Base-by-base conservation (phyloP, 2,113 vertebrate genomes). In the Triplophysa rosa region DNA sequence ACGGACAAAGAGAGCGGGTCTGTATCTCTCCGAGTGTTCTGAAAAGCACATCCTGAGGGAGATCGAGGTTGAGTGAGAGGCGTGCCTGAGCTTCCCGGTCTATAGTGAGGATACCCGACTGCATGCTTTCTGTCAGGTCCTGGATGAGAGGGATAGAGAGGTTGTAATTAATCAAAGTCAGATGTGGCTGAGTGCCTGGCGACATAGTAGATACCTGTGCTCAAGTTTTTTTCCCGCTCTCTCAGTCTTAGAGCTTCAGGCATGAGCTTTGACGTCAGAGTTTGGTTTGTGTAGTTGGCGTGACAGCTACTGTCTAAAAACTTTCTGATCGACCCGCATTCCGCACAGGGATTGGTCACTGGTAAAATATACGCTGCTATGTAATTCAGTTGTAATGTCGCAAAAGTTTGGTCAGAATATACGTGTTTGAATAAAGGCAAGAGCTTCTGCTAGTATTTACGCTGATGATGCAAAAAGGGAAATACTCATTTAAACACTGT, bases 151-250 rank as follows among this genome's bases (percentile, higher is more conserved):
- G 93, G 95, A 95, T 94, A 92, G 93, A 93, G 92, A 91, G 93
- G 93, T 89, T 92, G 93, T 93, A 96, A 98, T 98, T 98, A 97
- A 98, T 98, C 96, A 98, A 97, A 97, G 96, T 98, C 96, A 98
- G 95, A 95, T 95, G 94, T 95, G 95, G 94, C 93, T 94, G 95
- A 95, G 94, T 85, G 95, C 95, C 94, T 94, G 90, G 93, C 96
- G 95, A 96, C 94, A 94, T 89, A 94, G 94, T 93, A 94, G 95
- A 96, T 96, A 92, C 93, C 95, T 91, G 89, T 93, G 91, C 94
- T 21, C 19, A 33, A 59, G 61, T 47, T 68, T 70, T 3, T 17
- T 45, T 8, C 9, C 16, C 7, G 7, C 54, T n/a, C n/a, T n/a
- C 8, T 16, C 54, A 58, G 19, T 21, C 54, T 58, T 10, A 1